Evolutionary conservation across 2,888 invertebrate genomes (phyloP), one percentile per base, ranked within the genome.

Genomic region (Cantharis flavilabris): DNA sequence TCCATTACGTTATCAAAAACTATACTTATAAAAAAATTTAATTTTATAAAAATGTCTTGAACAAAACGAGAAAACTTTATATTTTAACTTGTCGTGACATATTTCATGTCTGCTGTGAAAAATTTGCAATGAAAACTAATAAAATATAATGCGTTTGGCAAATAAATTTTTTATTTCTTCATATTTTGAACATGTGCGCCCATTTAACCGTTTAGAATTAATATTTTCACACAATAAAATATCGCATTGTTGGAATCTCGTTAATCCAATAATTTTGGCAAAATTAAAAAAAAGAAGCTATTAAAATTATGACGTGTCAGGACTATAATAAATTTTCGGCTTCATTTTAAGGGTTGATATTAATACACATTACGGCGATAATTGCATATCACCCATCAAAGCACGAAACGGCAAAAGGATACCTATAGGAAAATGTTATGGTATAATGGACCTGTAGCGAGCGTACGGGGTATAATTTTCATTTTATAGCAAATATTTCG

Each of bases 381-480:
- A 49, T n/a, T 49, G 49, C 49, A 49, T 49, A 49, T 49, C n/a
- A n/a, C 49, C 49, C 49, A 49, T 49, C 49, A 49, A 49, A 49
- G n/a, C 49, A 49, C 49, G 49, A n/a, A 49, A 49, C 49, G 49
- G 7, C 49, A 49, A 7, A 49, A 49, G 7, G n/a, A 49, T 49
- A 49, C n/a, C 49, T 49, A 49, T n/a, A n/a, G 49, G 13, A 49
- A n/a, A 49, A 49, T 49, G n/a, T 49, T 49, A 49, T 49, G 49
- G 49, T 49, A 23, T 65, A 65, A 65, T 65, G 65, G 65, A 65
- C 23, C 23, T 26, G 9, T 23, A 65, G 65, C 23, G 65, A 65
- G 65, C 65, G 65, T n/a, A 65, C 65, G 9, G 65, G 65, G 65
- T 65, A n/a, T 65, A n/a, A 65, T 65, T 65, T 65, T 65, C 65